Conservation (phyloP, 2,113 vertebrate species). For the Machaerirhynchus nigripectus region DNA sequence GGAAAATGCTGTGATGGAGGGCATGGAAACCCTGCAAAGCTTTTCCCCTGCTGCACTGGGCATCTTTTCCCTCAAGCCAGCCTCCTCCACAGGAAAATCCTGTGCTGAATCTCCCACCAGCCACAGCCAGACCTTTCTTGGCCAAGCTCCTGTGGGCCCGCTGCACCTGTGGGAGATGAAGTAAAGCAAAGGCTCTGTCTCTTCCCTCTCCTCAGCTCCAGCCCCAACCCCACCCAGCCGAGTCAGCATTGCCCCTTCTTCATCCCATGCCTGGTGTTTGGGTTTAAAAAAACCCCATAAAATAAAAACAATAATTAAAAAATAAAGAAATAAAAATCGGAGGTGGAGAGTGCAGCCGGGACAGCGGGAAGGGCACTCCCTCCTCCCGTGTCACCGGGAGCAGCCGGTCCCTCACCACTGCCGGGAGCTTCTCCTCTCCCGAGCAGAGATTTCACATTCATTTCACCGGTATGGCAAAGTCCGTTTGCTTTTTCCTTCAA, state of each 20-base stretch:
- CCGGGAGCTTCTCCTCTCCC: constrained; percentile 15
- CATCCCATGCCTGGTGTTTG: background rate
- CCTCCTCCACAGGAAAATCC: background rate
- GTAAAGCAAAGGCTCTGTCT: background rate
- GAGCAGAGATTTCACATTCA: constrained; percentile 65
- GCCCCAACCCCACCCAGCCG: background rate
- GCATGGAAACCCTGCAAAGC: background rate
- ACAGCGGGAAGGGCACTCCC: background rate
- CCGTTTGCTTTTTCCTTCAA: constrained; percentile 49
- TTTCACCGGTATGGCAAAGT: constrained; percentile 56
- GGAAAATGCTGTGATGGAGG: background rate
- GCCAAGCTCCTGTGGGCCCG: accelerated
- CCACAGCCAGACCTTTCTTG: background rate
- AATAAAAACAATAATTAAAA: background rate
- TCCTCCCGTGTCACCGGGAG: background rate
- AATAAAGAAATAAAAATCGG: background rate
- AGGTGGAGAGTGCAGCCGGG: background rate
- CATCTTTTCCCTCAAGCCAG: background rate
- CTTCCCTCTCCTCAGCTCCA: background rate
- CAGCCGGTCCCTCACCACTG: background rate
- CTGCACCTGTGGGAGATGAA: background rate
- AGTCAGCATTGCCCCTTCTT: background rate
- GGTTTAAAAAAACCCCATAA: background rate
- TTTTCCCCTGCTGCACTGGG: accelerated
- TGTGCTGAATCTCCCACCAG: background rate